phyloP scores from a whole-genome alignment of 2,888 invertebrate species.

The Caenorhabditis uteleia region DNA sequence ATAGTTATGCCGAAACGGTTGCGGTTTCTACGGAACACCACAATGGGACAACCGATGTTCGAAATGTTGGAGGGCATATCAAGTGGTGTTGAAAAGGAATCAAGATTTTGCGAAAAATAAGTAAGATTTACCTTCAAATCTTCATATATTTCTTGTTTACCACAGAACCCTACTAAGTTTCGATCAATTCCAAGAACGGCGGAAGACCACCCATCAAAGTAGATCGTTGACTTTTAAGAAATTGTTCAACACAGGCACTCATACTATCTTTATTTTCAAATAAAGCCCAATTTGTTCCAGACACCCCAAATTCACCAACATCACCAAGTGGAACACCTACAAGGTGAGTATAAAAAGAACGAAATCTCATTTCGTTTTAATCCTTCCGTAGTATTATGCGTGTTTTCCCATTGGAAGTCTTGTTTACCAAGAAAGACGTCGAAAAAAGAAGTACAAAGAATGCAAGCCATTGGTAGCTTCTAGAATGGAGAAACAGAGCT shows the following conservation, averaged over 20 bases:
- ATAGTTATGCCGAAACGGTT: slow-evolving; percentile 76
- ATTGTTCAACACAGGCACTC: slow-evolving; percentile 44
- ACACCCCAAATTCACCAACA: not conserved
- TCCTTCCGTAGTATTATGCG: too few relatives aligned
- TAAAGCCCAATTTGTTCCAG: not conserved
- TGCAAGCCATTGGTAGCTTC: too few relatives aligned
- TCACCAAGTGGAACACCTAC: slow-evolving; percentile 6
- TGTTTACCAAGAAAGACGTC: too few relatives aligned
- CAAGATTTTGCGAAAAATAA: slow-evolving; percentile 67
- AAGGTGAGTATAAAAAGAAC: slow-evolving; percentile 1
- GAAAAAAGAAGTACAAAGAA: too few relatives aligned
- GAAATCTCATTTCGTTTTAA: too few relatives aligned
- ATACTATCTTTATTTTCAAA: not conserved
- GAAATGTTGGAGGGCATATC: slow-evolving; percentile 84
- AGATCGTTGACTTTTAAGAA: slow-evolving; percentile 51
- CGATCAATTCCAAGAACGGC: slow-evolving; percentile 85
- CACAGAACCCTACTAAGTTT: slow-evolving; percentile 73
- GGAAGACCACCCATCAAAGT: slow-evolving; percentile 74
- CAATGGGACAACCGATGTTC: slow-evolving; percentile 98
- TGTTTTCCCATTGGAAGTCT: too few relatives aligned
- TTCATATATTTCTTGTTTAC: slow-evolving; percentile 5
- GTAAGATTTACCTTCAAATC: slow-evolving; percentile 12
- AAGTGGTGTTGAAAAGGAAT: slow-evolving; percentile 68
- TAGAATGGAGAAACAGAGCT: too few relatives aligned
- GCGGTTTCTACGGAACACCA: slow-evolving; percentile 95